These are phyloP conservation scores for Aurelia aurita DNA, from an alignment of 30 jellyfish, hydroid and myxozoan species.

Conservation along the genomic window DNA sequence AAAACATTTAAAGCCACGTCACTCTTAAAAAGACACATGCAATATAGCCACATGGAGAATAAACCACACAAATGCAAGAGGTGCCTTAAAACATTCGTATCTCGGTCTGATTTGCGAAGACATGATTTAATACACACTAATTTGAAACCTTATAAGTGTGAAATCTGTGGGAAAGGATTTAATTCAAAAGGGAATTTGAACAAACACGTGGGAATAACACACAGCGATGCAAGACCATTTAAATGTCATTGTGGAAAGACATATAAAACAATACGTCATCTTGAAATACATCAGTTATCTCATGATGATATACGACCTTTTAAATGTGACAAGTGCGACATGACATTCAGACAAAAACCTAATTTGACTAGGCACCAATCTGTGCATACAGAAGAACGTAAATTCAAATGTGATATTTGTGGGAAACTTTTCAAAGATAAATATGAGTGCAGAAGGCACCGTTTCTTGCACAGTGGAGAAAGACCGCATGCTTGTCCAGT, in stretches of 20 bases:
- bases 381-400: conserved; percentile 3
- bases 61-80: neutral
- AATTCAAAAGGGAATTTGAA: neutral
- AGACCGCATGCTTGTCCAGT: neutral
- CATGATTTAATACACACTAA: neutral
- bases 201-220: neutral
- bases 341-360: neutral
- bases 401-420: neutral
- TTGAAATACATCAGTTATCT: neutral
- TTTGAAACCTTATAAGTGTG: neutral
- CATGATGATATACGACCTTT: neutral
- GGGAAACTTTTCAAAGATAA: neutral
- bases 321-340: neutral
- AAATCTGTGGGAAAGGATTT: neutral
- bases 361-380: neutral
- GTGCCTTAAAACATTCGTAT: neutral
- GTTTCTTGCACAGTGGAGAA: neutral
- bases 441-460: neutral
- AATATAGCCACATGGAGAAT: neutral
- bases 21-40: neutral
- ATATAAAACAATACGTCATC: neutral
- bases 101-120: neutral
- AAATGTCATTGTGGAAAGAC: conserved; percentile 2
- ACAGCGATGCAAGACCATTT: neutral
- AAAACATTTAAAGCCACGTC: neutral